phyloP scores from a whole-genome alignment of 2,113 vertebrate species.

The Heloderma charlesbogerti region DNA sequence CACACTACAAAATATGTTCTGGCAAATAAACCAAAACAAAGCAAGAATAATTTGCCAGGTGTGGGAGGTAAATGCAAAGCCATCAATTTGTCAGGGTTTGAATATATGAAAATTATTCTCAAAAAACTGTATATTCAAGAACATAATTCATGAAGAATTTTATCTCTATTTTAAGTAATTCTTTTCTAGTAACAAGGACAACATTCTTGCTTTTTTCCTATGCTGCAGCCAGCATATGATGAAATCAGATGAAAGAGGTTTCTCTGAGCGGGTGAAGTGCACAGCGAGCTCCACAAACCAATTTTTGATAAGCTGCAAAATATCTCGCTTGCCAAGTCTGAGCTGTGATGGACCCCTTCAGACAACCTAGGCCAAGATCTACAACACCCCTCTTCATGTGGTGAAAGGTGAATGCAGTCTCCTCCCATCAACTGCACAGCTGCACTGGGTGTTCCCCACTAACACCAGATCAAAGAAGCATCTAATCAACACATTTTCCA shows the following conservation, averaged over 20 bases:
- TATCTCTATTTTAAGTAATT: not conserved
- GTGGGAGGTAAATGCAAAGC: not conserved
- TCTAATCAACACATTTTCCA: not conserved
- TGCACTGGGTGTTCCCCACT: not conserved
- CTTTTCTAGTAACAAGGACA: not conserved
- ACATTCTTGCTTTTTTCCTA: not conserved
- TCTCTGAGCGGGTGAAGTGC: not conserved
- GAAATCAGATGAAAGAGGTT: not conserved
- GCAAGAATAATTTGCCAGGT: not conserved
- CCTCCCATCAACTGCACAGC: not conserved
- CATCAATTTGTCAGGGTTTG: not conserved
- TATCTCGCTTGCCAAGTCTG: not conserved
- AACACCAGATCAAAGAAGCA: not conserved
- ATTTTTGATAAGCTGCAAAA: not conserved
- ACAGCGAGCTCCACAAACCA: not conserved
- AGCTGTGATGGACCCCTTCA: not conserved
- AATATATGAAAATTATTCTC: not conserved
- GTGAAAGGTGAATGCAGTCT: not conserved
- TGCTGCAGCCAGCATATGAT: not conserved
- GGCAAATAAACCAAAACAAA: not conserved
- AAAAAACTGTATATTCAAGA: not conserved
- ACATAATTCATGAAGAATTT: not conserved
- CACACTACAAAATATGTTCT: not conserved
- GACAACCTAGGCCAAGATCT: not conserved
- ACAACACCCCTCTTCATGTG: not conserved